Percentiles rank a stretch among this genome's conserved stretches.
phyloP scores from a whole-genome alignment of 2,888 invertebrate genomes.

The Rhingia campestris region DNA sequence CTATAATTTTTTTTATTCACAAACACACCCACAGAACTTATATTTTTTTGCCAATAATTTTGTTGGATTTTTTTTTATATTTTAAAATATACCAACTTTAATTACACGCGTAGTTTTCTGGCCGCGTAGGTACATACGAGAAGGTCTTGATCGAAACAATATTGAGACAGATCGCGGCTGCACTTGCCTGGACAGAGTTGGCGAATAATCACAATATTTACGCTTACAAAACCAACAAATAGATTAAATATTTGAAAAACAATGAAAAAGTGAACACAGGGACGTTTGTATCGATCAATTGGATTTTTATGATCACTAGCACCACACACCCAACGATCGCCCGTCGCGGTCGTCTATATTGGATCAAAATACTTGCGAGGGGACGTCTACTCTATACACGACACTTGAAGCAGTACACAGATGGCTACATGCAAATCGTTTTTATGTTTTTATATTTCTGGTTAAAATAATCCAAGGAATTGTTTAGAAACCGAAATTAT shows the following conservation, averaged over 20 bases:
- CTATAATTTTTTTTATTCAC: conserved; percentile 13
- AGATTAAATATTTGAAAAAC: conserved; percentile 59
- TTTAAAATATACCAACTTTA: no score
- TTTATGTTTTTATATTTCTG: conserved; percentile 18
- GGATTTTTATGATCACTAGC: conserved; percentile 47
- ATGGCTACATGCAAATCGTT: conserved; percentile 15
- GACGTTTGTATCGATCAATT: neutral
- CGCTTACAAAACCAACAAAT: conserved; percentile 27
- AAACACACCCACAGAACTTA: conserved; percentile 13
- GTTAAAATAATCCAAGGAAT: neutral
- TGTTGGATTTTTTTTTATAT: neutral
- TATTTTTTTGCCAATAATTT: conserved; percentile 20
- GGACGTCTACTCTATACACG: neutral
- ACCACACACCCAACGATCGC: no score
- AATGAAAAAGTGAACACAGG: neutral
- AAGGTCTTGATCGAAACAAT: neutral
- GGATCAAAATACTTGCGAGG: neutral
- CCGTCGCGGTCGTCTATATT: no score
- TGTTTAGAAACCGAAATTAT: conserved; percentile 8
- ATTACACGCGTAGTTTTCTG: no score
- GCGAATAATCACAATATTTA: conserved; percentile 53
- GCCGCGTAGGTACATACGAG: neutral
- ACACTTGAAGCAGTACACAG: conserved; percentile 35
- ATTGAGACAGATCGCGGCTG: conserved; percentile 18
- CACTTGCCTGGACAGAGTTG: conserved; percentile 41